Conservation (phyloP, 2,888 invertebrate species). For the Phragmatobia fuliginosa region DNA sequence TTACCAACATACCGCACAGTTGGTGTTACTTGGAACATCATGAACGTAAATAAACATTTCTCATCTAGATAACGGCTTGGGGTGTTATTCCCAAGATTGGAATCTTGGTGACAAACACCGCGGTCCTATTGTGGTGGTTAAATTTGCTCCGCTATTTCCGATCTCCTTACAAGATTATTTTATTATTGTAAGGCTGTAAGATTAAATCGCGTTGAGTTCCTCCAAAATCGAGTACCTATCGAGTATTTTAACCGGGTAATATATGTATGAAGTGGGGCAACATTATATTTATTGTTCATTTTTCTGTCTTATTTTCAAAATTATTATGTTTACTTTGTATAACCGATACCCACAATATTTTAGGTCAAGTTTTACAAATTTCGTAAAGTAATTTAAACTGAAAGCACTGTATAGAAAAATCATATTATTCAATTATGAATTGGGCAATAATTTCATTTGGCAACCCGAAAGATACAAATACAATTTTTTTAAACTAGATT, state of each 20-base stretch:
- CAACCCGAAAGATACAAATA: not conserved
- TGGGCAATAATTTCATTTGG: not conserved
- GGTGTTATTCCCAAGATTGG: conserved; percentile 76
- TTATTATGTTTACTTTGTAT: not conserved
- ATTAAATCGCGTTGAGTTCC: conserved; percentile 56
- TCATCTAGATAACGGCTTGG: conserved; percentile 72
- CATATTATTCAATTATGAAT: too few species aligned
- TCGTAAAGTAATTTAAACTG: too few species aligned
- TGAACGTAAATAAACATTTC: conserved; percentile 72
- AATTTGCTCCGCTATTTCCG: conserved; percentile 84
- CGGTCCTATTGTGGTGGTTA: conserved; percentile 80
- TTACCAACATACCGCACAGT: conserved; percentile 16
- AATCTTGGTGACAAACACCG: conserved; percentile 81
- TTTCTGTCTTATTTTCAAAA: not conserved
- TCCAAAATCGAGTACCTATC: conserved; percentile 43
- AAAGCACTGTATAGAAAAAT: too few species aligned
- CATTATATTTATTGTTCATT: not conserved
- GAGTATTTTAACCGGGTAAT: conserved; percentile 38
- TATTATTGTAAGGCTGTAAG: conserved; percentile 75
- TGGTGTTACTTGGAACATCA: conserved; percentile 41
- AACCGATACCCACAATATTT: not conserved
- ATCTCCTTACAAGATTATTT: conserved; percentile 81
- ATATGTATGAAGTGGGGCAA: conserved; percentile 7
- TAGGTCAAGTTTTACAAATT: not conserved
- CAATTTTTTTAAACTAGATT: not conserved